These are phyloP conservation scores for Sciurus carolinensis DNA, from an alignment of 2,797 vertebrate genomes.

Conservation along the genomic window DNA sequence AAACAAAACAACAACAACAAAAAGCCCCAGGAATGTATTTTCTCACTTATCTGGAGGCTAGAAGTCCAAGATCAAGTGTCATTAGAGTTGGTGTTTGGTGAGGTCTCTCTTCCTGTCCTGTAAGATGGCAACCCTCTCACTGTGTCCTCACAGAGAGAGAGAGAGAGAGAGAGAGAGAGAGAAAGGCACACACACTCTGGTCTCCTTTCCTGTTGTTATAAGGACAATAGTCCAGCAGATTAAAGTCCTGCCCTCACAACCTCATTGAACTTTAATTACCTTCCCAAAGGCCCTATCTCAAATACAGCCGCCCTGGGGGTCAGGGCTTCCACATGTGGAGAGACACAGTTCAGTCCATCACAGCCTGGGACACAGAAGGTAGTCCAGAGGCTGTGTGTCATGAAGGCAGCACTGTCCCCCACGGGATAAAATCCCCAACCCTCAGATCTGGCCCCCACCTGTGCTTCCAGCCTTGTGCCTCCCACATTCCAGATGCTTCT, in stretches of 20 bases:
- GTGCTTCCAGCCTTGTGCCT: accelerated
- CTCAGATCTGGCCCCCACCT: neutral
- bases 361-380: neutral
- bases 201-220: neutral
- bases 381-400: neutral
- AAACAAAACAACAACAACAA: too few species aligned
- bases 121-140: accelerated
- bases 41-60: neutral
- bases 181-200: neutral
- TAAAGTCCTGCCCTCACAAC: neutral
- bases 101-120: neutral
- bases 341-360: neutral
- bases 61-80: neutral
- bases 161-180: too few species aligned
- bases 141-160: too few species aligned
- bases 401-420: neutral
- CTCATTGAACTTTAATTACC: too few species aligned
- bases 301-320: too few species aligned
- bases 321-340: neutral
- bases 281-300: neutral
- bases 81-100: too few species aligned
- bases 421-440: neutral
- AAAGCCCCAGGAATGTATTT: too few species aligned
- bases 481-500: neutral
- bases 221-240: neutral